Base-by-base conservation (phyloP, 2,113 vertebrate genomes). In the Sphyrna mokarran region DNA sequence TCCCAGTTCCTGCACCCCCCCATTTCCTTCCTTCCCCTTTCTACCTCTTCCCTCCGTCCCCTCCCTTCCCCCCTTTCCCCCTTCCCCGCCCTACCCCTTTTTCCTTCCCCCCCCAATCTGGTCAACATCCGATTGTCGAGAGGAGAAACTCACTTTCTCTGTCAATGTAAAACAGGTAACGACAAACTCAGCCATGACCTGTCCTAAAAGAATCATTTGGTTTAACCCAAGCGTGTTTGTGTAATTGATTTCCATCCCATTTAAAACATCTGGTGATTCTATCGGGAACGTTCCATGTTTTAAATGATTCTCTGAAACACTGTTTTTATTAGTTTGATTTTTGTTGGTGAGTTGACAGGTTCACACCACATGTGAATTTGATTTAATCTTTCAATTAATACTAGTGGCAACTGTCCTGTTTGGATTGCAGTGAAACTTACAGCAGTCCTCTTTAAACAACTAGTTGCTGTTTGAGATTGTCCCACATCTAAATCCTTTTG, bases 1-100 rank as follows among this genome's bases (percentile, higher is more conserved):
- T 37, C 37, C 4, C 78, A 18, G 14, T 40, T 18, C 16, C 16
- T 18, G n/a, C n/a, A n/a, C n/a, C n/a, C n/a, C n/a, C n/a, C n/a
- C n/a, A n/a, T 13, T 1, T n/a, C n/a, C 0, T 16, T 1, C 18
- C 4, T 40, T 1, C 18, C 0, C 37, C 70, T 2, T 0, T 23
- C 70, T 26, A 72, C 4, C 3, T 63, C 61, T 48, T 48, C 43
- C 48, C 48, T 4, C 48, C 5, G 48, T 54, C 48, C 48, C 70
- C 3, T 26, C 4, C 43, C 3, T 63, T 6, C 43, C 43, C 43
- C 3, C 48, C 3, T 4, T 54, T 14, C 3, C 78, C 16, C n/a
- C 16, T 16, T 13, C 6, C 78, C n/a, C 0, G 4, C 7, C 18
- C 4, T 40, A 1, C 18, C 0, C 37, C 70, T 2, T 0, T 23